A percentile compares a stretch with the other conserved stretches of the same genome.
Conservation (phyloP, 1,140 invertebrate species). For the Orius insidiosus region DNA sequence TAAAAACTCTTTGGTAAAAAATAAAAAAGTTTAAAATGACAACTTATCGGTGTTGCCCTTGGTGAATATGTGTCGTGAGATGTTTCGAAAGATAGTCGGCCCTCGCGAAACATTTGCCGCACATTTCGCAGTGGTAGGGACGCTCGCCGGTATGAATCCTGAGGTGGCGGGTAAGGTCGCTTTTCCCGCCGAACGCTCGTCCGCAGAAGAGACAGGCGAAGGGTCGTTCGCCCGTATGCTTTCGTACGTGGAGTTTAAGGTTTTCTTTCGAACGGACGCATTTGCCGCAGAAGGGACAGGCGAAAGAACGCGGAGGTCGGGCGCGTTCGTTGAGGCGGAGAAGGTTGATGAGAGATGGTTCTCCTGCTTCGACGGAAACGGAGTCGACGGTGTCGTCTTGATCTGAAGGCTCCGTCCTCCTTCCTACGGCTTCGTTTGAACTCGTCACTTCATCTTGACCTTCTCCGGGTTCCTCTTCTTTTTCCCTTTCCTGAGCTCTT, state of each 20-base stretch:
- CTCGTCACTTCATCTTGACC: slow-evolving; percentile 49
- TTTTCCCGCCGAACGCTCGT: slow-evolving; percentile 69
- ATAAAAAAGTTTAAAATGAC: too few species aligned
- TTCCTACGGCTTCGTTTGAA: slow-evolving; percentile 43
- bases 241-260: slow-evolving; percentile 69
- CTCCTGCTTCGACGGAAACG: slow-evolving; percentile 29
- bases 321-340: slow-evolving; percentile 41
- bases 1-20: too few species aligned
- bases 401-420: slow-evolving; percentile 26
- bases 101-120: slow-evolving; percentile 75
- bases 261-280: slow-evolving; percentile 77
- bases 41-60: slow-evolving; percentile 14
- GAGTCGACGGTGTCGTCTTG: slow-evolving; percentile 50
- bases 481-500: slow-evolving; percentile 16
- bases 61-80: slow-evolving; percentile 69
- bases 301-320: slow-evolving; percentile 42
- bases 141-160: slow-evolving; percentile 72
- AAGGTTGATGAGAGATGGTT: slow-evolving; percentile 43
- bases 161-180: slow-evolving; percentile 66
- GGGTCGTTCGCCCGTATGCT: slow-evolving; percentile 72
- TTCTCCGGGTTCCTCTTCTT: slow-evolving; percentile 17
- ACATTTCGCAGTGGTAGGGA: slow-evolving; percentile 77
- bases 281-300: slow-evolving; percentile 76
- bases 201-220: slow-evolving; percentile 76
- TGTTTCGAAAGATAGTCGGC: slow-evolving; percentile 83